These are phyloP conservation scores for Cinara cedri DNA, from an alignment of 2,888 invertebrate species.

Conservation along the genomic window DNA sequence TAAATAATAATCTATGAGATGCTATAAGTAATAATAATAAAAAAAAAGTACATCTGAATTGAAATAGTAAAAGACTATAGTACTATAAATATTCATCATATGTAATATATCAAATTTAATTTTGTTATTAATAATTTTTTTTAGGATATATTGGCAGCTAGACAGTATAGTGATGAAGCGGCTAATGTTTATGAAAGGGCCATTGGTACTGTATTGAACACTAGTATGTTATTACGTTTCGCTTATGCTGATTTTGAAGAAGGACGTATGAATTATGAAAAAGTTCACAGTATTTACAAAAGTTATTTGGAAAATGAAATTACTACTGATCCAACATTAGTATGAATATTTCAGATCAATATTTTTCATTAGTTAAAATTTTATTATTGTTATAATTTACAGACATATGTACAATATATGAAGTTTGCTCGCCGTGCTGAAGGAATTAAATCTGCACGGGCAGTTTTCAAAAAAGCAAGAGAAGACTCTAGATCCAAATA, in stretches of 20 bases:
- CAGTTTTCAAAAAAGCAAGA: constrained; percentile 92
- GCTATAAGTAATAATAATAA: too few relatives aligned
- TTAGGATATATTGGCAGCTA: constrained; percentile 90
- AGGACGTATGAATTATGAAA: constrained; percentile 92
- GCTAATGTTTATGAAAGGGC: constrained; percentile 94
- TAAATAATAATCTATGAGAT: too few relatives aligned
- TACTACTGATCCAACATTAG: constrained; percentile 94
- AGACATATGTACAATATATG: constrained; percentile 98
- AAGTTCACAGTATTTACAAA: constrained; percentile 95
- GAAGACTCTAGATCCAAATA: constrained; percentile 73
- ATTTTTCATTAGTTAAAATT: background rate
- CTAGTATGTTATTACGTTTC: constrained; percentile 93
- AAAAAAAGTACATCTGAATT: too few relatives aligned
- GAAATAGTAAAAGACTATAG: too few relatives aligned
- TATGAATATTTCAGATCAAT: constrained; percentile 63
- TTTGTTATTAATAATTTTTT: background rate
- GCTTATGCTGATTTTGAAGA: constrained; percentile 99
- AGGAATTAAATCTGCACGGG: constrained; percentile 94
- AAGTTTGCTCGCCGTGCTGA: constrained; percentile 96
- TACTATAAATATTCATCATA: too few relatives aligned
- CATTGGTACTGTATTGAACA: constrained; percentile 84
- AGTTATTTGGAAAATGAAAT: constrained; percentile 80
- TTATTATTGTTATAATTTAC: constrained; percentile 17
- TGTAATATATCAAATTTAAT: too few relatives aligned
- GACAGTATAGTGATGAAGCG: constrained; percentile 92